A percentile compares a stretch with the other conserved stretches of the same genome.
Evolutionary conservation across 2,797 vertebrate genomes (phyloP).

Genomic region (Hylomyscus alleni): DNA sequence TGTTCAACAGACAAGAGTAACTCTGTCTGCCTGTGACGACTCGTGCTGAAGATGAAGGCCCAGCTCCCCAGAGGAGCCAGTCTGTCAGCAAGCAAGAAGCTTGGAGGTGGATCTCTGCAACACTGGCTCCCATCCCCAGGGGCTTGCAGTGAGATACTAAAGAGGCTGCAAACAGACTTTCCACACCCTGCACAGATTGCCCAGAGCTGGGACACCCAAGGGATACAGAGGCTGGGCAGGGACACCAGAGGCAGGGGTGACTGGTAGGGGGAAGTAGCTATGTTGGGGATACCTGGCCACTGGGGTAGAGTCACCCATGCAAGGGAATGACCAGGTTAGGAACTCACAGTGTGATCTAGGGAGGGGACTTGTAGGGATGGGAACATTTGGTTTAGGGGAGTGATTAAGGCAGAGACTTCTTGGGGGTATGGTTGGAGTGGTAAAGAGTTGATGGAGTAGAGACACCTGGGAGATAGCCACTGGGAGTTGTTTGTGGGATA

Average conservation of each 20-base stretch:
- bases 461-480: background rate
- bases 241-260: background rate
- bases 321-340: background rate
- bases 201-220: no score
- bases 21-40: background rate
- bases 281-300: background rate
- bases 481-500: background rate
- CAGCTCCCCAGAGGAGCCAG: background rate
- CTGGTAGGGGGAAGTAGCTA: background rate
- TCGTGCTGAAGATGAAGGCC: no score
- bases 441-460: no score
- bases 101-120: background rate
- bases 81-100: background rate
- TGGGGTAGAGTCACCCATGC: background rate
- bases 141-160: background rate
- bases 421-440: background rate
- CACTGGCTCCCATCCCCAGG: background rate
- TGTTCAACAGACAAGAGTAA: background rate
- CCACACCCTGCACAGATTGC: background rate
- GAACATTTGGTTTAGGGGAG: background rate
- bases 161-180: background rate
- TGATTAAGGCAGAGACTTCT: no score
- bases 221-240: background rate
- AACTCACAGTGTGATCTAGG: background rate
- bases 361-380: background rate